These are phyloP conservation scores for Epirrhoe alternata DNA, from an alignment of 2,888 invertebrate species.

Conservation along the genomic window DNA sequence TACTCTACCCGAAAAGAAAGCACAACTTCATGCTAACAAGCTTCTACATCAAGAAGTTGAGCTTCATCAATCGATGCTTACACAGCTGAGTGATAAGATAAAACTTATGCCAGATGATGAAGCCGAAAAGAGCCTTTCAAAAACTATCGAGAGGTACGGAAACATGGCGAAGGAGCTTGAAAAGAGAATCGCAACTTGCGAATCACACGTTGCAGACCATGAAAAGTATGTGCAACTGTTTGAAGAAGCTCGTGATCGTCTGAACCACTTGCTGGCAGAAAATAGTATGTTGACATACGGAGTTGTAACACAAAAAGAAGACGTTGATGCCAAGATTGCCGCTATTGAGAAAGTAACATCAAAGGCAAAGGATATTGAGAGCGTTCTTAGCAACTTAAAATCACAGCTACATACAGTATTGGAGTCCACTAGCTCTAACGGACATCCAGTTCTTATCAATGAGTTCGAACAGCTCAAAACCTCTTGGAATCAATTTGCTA, in stretches of 20 bases:
- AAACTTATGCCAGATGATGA: conserved; percentile 92
- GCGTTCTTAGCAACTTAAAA: conserved; percentile 88
- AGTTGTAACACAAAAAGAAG: conserved; percentile 91
- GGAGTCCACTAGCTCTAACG: conserved; percentile 90
- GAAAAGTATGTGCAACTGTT: conserved; percentile 92
- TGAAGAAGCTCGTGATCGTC: conserved; percentile 93
- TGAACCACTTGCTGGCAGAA: conserved; percentile 91
- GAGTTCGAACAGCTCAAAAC: conserved; percentile 90
- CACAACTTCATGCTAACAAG: conserved; percentile 92
- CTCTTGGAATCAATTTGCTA: conserved; percentile 91
- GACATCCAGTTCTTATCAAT: conserved; percentile 90
- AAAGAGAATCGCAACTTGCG: conserved; percentile 87
- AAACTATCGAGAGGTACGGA: conserved; percentile 90
- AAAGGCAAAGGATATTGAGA: conserved; percentile 90
- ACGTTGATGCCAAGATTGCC: conserved; percentile 89
- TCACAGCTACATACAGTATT: conserved; percentile 89
- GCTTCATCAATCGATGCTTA: conserved; percentile 93
- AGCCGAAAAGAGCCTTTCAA: conserved; percentile 89
- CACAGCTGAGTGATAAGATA: conserved; percentile 93
- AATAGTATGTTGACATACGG: conserved; percentile 91
- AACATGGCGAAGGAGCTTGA: conserved; percentile 88
- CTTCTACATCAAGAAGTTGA: conserved; percentile 93
- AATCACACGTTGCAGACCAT: conserved; percentile 91
- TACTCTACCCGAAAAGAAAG: conserved; percentile 94
- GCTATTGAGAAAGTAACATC: conserved; percentile 91